Base-by-base conservation (phyloP, 2,888 invertebrate species). In the Coelopa pilipes region DNA sequence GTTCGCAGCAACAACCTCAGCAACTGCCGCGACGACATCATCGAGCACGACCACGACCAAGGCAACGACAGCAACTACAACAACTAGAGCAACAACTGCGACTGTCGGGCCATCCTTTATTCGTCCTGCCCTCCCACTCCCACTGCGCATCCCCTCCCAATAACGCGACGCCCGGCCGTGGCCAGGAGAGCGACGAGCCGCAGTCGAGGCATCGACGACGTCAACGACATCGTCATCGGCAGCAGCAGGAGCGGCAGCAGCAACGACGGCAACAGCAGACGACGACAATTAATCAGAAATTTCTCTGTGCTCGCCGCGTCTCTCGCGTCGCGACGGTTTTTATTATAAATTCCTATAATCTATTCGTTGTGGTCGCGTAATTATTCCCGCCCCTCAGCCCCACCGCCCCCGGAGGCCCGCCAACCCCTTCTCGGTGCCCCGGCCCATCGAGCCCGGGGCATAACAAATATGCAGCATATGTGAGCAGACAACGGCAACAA, bases 391-490 rank as follows among this genome's bases (percentile, higher is more conserved):
- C 49, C 47, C 50, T 70, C 34, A 2, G 34, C 34, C 34, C 34
- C 34, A 4, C 34, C 34, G 2, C 34, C 34, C 34, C 34, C 34
- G 7, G 7, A 34, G 34, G 7, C 34, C 34, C 34, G 2, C 34
- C 34, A 34, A 34, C 34, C 34, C 34, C 7, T 7, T 34, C 4
- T 34, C 34, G 34, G 7, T 4, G 34, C 34, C 34, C 34, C 34
- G n/a, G n/a, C n/a, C n/a, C n/a, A n/a, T n/a, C 34, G 34, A 34
- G 7, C 7, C 34, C 34, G 7, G 73, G 75, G 76, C 77, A 77
- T 78, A 79, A 78, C 78, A 79, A 79, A 79, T 79, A 78, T 78
- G 78, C 78, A 79, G 78, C 79, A 79, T 79, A 79, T 79, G 79
- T 78, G 78, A 76, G 74, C 78, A 79, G 74, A 76, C 73, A 46